Base-by-base conservation (phyloP, 1,140 invertebrate genomes). In the Vanessa tameamea region DNA sequence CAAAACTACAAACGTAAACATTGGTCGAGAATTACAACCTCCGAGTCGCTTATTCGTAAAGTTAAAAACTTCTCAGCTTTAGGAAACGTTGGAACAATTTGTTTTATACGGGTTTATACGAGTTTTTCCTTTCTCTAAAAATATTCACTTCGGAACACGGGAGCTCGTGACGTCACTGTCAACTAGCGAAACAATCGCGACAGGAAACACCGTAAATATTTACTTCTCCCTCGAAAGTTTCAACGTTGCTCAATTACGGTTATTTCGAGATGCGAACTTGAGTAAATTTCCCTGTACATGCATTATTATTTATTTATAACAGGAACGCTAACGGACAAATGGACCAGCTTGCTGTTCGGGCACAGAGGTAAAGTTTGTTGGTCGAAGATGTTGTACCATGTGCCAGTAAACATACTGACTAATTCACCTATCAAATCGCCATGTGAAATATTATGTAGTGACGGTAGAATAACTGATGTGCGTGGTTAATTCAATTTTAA, bases 51-150 rank as follows among this genome's bases (percentile, higher is more conserved):
- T 64, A 67, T 68, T 70, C 55, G 53, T 71, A 55, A 74, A 82
- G 77, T 81, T 69, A 65, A 47, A 67, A 82, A 80, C 78, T 81
- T 75, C 50, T 31, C 64, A 51, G 50, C 64, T 76, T 78, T 78
- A 71, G 69, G 68, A 78, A 80, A 80, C 79, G 77, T 79, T 79
- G 77, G 80, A 83, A 81, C 81, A 82, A 83, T 83, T 84, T 83
- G 77, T 86, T 84, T 83, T 82, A 78, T 85, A 82, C 79, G 81
- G 63, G 15, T 55, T 68, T 68, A 68, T 68, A 68, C 50, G 65
- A 68, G 77, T 76, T 81, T 79, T 78, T 80, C 73, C 76, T 70
- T 55, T 67, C 64, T 59, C 66, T 77, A 70, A 73, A 82, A 78
- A 78, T 79, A 78, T 78, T 75, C 76, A 76, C 59, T 51, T 66